Evolutionary conservation across 2,888 invertebrate species (phyloP), one percentile per base, ranked within the genome.

Genomic region (Cyaniris semiargus): DNA sequence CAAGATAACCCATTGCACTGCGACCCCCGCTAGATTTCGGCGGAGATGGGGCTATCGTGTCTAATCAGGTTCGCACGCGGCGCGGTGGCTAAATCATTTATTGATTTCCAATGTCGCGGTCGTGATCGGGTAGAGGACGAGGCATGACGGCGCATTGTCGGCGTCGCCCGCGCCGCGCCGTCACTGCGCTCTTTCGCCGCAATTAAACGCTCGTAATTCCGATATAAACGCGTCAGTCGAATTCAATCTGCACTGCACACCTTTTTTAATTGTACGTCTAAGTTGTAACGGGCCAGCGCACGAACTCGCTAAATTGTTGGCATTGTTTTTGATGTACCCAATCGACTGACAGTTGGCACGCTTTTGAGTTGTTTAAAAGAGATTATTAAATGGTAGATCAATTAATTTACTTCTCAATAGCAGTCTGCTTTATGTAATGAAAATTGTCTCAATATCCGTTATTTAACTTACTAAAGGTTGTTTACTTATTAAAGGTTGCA

Each of bases 61-160:
- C 93, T 91, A 93, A 93, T 94, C 93, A 90, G 91, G 91, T 93
- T 93, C 93, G 93, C 93, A 94, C 92, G 93, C 92, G 93, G 92
- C 89, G 90, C 93, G 87, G 93, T 93, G 93, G 93, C 93, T 92
- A 92, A 93, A 93, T 93, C 92, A 93, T 92, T 87, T 94, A 94
- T 93, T 94, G 94, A 94, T 93, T 93, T 93, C 91, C 90, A 88
- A 93, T 92, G 94, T 93, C 92, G 91, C 92, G 93, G 92, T 94
- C 94, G 93, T 94, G 94, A 93, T 92, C 93, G 87, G 87, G 89
- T 91, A 88, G 85, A 87, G 83, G 88, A 87, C 88, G 89, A 89
- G 88, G 86, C 92, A 91, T 92, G 93, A 92, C 92, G 89, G 90
- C 87, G 83, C 89, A 93, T 93, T 93, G 93, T 93, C 89, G 90